phyloP scores from a whole-genome alignment of 2,888 invertebrate species.

The Hybos culiciformis region DNA sequence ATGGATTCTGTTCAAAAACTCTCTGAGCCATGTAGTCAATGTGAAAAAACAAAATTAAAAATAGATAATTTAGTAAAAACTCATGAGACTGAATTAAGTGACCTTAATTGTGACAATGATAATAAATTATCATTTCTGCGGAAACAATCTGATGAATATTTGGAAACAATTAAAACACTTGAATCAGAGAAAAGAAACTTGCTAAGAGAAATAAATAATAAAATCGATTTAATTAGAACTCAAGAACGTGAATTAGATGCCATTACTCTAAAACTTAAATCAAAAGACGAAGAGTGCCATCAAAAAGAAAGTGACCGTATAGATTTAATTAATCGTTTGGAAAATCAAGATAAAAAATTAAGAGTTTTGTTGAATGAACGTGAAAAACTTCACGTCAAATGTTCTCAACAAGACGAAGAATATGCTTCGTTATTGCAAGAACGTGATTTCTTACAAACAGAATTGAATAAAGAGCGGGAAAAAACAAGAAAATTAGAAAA shows the following conservation, averaged over 20 bases:
- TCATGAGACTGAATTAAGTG: slow-evolving; percentile 32
- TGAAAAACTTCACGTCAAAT: slow-evolving; percentile 24
- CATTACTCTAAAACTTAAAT: slow-evolving; percentile 20
- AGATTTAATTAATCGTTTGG: slow-evolving; percentile 21
- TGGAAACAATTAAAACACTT: slow-evolving; percentile 19
- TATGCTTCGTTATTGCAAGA: slow-evolving; percentile 30
- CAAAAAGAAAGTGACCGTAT: slow-evolving; percentile 20
- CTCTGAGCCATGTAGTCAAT: slow-evolving; percentile 36
- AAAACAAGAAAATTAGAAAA: slow-evolving; percentile 58
- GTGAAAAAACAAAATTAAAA: slow-evolving; percentile 36
- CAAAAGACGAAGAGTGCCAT: slow-evolving; percentile 25
- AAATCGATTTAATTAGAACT: slow-evolving; percentile 28
- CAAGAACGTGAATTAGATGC: slow-evolving; percentile 25
- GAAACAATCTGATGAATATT: slow-evolving; percentile 25
- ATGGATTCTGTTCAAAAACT: slow-evolving; percentile 26
- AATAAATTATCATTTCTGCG: slow-evolving; percentile 21
- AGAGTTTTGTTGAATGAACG: slow-evolving; percentile 20
- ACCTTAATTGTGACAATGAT: slow-evolving; percentile 32
- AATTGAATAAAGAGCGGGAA: slow-evolving; percentile 49
- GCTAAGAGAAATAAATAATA: slow-evolving; percentile 25
- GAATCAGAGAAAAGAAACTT: slow-evolving; percentile 21
- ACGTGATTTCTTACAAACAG: slow-evolving; percentile 37
- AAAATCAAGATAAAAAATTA: slow-evolving; percentile 20
- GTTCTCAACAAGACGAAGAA: slow-evolving; percentile 31
- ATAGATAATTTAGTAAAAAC: slow-evolving; percentile 32